Evolutionary conservation across 2,113 vertebrate species (phyloP), one percentile per base, ranked within the genome.

Genomic region (Trichomycterus rosablanca): DNA sequence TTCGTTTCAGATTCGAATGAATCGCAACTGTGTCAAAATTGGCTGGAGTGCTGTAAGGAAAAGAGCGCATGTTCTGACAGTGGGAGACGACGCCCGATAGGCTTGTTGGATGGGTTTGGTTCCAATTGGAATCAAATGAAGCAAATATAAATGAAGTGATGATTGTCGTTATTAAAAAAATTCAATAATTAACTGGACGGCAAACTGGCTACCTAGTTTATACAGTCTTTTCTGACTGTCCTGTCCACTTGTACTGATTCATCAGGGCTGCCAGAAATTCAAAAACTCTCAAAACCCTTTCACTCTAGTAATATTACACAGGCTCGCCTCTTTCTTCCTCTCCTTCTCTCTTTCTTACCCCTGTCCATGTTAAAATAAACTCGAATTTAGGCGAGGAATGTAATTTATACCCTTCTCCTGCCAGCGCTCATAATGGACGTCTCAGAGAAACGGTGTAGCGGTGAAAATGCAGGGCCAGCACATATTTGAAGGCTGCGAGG

Each of bases 401-500:
- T 81, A 82, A 81, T 77, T 77, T 69, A 79, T 66, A 67, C 77
- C 59, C 32, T 62, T 70, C 48, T 40, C 67, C 74, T 71, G 77
- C 71, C 67, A 0, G 23, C 61, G 66, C 74, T 66, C 76, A 66
- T 71, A 78, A 76, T 76, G 78, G 70, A 77, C 77, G 78, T 77
- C 78, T 84, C 77, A 57, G 74, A 81, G 80, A 72, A 81, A 77
- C 81, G 44, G 32, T 64, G 76, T 23, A 59, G 78, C 57, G 76
- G 81, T 78, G 74, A 89, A 86, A 89, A 76, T 65, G 66, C 77
- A 69, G 43, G 64, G 76, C 75, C 73, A 75, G 82, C 56, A 64
- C 64, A 86, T 89, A 84, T 76, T 76, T 85, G 70, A 63, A 76
- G 74, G 80, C 82, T 83, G 79, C 84, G 69, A 78, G 74, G 75